phyloP scores from a whole-genome alignment of 2,113 vertebrate genomes.

The Nycticebus coucang region DNA sequence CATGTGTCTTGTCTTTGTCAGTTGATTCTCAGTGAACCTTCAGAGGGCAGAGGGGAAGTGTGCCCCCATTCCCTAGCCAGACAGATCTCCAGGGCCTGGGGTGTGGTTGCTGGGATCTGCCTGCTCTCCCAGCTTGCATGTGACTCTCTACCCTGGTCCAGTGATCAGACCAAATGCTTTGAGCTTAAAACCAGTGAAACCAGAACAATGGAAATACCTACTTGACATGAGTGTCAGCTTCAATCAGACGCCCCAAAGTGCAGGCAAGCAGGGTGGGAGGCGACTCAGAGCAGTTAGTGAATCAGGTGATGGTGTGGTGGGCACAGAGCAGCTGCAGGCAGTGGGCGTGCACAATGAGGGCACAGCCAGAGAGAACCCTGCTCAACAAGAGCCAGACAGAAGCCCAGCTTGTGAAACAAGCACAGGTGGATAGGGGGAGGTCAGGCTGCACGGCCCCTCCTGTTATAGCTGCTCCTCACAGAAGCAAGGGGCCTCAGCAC shows the following conservation, averaged over 20 bases:
- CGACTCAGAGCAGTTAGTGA: background rate
- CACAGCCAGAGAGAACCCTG: no score
- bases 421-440: no score
- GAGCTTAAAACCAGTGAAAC: background rate
- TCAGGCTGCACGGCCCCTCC: no score
- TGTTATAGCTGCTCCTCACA: no score
- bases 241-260: background rate
- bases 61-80: background rate
- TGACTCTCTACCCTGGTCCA: background rate
- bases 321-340: background rate
- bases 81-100: background rate
- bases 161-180: background rate
- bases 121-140: background rate
- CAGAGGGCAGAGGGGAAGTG: background rate
- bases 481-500: no score
- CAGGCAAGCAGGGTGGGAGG: no score
- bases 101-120: no score
- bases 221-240: background rate
- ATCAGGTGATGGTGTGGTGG: background rate
- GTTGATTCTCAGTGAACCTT: background rate
- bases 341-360: background rate
- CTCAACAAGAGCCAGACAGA: no score
- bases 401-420: no score
- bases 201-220: background rate
- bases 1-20: no score